Conservation (phyloP, 2,113 vertebrate genomes). For the Smithornis capensis region DNA sequence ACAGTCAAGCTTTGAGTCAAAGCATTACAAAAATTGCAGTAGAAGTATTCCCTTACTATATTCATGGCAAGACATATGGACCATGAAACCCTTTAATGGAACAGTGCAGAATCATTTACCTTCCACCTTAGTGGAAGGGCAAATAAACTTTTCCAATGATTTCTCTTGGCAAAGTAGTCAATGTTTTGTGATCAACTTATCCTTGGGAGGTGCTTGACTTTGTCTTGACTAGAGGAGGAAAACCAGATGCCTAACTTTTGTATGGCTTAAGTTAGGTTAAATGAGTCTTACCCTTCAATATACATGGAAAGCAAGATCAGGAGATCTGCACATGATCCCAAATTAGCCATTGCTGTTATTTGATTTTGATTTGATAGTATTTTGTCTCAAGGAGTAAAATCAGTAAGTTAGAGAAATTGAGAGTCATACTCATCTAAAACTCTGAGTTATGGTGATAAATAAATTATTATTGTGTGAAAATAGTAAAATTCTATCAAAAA, state of each 20-base stretch:
- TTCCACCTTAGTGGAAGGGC: neutral
- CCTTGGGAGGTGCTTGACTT: neutral
- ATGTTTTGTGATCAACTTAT: neutral
- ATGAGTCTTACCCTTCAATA: neutral
- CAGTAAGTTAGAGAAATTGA: neutral
- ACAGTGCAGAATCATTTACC: neutral
- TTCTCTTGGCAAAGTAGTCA: neutral
- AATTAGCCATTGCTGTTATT: neutral
- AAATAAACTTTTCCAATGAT: neutral
- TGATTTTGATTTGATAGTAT: neutral
- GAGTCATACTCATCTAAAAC: neutral
- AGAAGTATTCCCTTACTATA: neutral
- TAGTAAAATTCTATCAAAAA: neutral
- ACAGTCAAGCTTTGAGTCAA: neutral
- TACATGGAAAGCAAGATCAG: neutral
- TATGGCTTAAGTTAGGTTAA: neutral
- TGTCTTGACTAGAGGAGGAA: neutral
- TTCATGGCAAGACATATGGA: neutral
- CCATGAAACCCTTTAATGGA: neutral
- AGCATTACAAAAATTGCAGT: neutral
- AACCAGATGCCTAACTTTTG: neutral
- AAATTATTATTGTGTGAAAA: conserved; percentile 1
- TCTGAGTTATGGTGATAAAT: neutral
- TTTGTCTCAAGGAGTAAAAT: neutral
- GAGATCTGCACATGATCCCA: neutral